Evolutionary conservation across 64 coral and sea anemone genomes (phyloP).

Genomic region (Pachyseris speciosa): DNA sequence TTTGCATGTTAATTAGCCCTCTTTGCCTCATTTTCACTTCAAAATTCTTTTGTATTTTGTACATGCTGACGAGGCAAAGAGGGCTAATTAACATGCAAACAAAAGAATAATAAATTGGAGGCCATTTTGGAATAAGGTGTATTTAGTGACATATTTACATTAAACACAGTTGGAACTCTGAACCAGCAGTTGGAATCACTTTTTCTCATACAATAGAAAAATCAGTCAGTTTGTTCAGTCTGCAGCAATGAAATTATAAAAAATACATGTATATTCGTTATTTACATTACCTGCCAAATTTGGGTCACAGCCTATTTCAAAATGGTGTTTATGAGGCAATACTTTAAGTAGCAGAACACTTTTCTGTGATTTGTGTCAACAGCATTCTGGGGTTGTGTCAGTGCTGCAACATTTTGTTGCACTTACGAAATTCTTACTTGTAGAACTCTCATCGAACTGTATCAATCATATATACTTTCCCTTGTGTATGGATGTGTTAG

Average conservation of each 20-base stretch:
- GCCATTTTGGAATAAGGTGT: no score
- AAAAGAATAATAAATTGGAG: no score
- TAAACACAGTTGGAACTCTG: background rate
- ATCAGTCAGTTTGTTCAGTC: background rate
- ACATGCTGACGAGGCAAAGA: no score
- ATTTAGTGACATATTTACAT: no score
- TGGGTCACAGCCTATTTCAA: background rate
- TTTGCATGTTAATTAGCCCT: no score
- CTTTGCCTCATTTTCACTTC: no score
- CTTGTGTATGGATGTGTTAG: conserved; percentile 7
- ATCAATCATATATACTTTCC: conserved; percentile 37
- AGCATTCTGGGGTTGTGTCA: conserved; percentile 37
- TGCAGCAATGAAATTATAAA: conserved; percentile 11
- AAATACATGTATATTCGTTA: conserved; percentile 9
- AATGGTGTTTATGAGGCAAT: conserved; percentile 39
- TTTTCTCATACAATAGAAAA: conserved; percentile 27
- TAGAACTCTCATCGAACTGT: conserved; percentile 49
- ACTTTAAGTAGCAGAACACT: conserved; percentile 20
- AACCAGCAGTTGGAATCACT: conserved; percentile 20
- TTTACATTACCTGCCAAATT: conserved; percentile 24
- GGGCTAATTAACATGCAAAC: no score
- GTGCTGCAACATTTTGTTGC: conserved; percentile 58
- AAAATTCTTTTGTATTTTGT: no score
- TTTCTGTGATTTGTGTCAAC: conserved; percentile 44
- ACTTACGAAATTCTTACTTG: conserved; percentile 12